Base-by-base conservation (phyloP, 2,797 vertebrate species). In the Lepilemur septentrionalis region DNA sequence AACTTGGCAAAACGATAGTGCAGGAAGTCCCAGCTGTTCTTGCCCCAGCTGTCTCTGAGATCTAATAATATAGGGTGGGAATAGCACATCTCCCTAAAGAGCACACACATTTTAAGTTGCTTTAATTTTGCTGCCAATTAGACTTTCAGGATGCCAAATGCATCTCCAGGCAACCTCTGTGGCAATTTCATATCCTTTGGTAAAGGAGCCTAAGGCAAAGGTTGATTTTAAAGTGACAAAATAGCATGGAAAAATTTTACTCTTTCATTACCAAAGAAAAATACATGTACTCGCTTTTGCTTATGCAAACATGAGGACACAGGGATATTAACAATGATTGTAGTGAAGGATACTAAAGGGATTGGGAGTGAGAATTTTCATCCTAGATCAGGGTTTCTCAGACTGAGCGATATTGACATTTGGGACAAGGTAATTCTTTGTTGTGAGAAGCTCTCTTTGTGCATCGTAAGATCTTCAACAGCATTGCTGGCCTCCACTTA, bases 51-150 rank as follows among this genome's bases (percentile, higher is more conserved):
- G 83, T 92, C 94, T 95, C 69, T 84, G 80, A 94, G 67, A 23
- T 32, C 96, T 95, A 97, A 94, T 98, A 97, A 96, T 82, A 52
- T 0, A 85, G 81, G 78, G 82, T 93, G 18, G 89, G 78, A 97
- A 97, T 70, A 96, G 65, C 22, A 94, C 38, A 65, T 95, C 23
- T 94, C 70, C 65, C 96, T 55, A 95, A 95, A 96, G 55, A 67
- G 79, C 52, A 48, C 28, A 94, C 70, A 95, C 96, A 96, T 97
- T 90, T 92, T 95, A 79, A 96, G 55, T 83, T 97, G 91, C 84
- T 98, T 98, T 70, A 93, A 96, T 97, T 96, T 95, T 91, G 93
- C 55, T 97, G 86, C 87, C 95, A 97, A 93, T 96, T 96, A 97
- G 91, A 93, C 32, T 46, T 96, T 89, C 90, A 96, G 89, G 83